Percentiles rank a stretch among this genome's conserved stretches.
These are phyloP conservation scores for Alitta virens DNA, from an alignment of 2,888 invertebrate species.

Conservation along the genomic window DNA sequence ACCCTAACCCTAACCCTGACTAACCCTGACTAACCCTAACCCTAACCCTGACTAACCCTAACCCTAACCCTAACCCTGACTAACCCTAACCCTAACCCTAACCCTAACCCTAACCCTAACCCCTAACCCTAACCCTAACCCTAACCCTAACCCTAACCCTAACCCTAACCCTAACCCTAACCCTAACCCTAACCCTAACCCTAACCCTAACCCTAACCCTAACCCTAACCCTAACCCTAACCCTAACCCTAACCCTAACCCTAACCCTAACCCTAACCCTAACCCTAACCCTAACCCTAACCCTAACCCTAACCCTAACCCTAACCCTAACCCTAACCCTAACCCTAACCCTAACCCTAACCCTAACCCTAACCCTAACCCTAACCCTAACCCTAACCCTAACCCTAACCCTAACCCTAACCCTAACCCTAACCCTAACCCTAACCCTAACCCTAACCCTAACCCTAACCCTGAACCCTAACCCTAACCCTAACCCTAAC, in stretches of 20 bases:
- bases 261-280: constrained; percentile 15
- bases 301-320: constrained; percentile 17
- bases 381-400: constrained; percentile 26
- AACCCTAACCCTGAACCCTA: constrained; percentile 24
- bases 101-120: too few species aligned
- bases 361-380: constrained; percentile 30
- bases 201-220: constrained; percentile 23
- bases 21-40: constrained; percentile 19
- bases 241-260: constrained; percentile 19
- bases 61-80: constrained; percentile 9
- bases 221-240: constrained; percentile 24
- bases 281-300: constrained; percentile 20
- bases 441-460: constrained; percentile 24
- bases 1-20: constrained; percentile 19
- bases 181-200: constrained; percentile 23
- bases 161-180: constrained; percentile 19
- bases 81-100: constrained; percentile 15
- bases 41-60: constrained; percentile 12
- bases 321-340: constrained; percentile 14
- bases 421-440: neutral
- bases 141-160: constrained; percentile 6
- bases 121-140: constrained; percentile 18
- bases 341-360: constrained; percentile 22
- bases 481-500: constrained; percentile 27
- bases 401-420: constrained; percentile 11